These are phyloP conservation scores for Sweltsa coloradensis DNA, from an alignment of 1,140 invertebrate genomes.

Conservation along the genomic window DNA sequence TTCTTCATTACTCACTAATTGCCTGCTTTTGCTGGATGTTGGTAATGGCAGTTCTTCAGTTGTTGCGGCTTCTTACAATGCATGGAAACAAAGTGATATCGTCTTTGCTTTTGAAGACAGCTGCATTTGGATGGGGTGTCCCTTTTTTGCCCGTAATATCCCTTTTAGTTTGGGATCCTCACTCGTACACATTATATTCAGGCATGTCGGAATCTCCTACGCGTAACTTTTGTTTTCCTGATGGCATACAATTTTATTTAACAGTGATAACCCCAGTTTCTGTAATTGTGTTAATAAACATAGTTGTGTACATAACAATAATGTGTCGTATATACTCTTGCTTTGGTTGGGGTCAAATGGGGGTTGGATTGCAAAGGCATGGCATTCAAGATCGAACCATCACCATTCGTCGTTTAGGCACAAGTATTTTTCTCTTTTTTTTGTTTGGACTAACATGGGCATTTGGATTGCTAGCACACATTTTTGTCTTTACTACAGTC, in stretches of 20 bases:
- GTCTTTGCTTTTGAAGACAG: background rate
- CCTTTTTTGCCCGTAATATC: background rate
- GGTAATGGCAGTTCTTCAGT: conserved; percentile 1
- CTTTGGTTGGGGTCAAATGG: background rate
- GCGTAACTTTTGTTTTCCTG: conserved; percentile 1
- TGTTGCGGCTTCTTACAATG: background rate
- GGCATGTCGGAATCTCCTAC: too few species aligned
- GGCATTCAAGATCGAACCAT: background rate
- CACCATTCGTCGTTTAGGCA: background rate
- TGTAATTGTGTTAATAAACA: background rate
- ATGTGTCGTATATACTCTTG: background rate
- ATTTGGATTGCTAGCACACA: conserved; percentile 1
- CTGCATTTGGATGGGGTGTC: background rate
- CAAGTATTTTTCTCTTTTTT: conserved; percentile 1
- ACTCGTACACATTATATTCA: background rate
- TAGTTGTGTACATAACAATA: background rate
- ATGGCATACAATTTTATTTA: background rate
- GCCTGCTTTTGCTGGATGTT: conserved; percentile 8
- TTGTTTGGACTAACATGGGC: conserved; percentile 3
- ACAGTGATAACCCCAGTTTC: background rate
- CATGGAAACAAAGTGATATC: background rate
- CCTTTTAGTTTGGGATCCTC: background rate
- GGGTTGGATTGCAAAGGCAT: background rate
- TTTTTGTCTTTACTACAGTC: background rate
- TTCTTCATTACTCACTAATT: background rate